A percentile compares a stretch with the other conserved stretches of the same genome.
These are phyloP conservation scores for Drosophila azteca DNA, from an alignment of 1,140 invertebrate genomes.

Conservation along the genomic window DNA sequence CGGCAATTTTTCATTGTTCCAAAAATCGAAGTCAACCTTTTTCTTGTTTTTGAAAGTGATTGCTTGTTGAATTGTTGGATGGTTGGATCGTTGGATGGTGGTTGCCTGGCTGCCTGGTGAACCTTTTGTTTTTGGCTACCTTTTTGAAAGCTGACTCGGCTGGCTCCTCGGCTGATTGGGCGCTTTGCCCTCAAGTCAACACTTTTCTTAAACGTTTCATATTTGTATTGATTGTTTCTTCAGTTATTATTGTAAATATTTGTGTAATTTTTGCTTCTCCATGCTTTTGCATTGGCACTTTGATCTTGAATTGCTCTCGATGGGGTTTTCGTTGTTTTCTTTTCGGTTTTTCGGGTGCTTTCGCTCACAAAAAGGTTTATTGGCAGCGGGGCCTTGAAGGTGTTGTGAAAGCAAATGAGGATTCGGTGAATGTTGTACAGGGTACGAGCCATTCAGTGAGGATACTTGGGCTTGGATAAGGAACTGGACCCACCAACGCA, in stretches of 20 bases:
- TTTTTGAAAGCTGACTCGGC: constrained; percentile 21
- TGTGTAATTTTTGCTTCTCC: constrained; percentile 46
- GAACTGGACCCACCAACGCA: neutral
- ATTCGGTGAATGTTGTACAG: constrained; percentile 13
- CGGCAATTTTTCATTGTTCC: constrained; percentile 50
- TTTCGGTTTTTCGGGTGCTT: constrained; percentile 16
- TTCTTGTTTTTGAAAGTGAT: constrained; percentile 65
- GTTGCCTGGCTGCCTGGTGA: constrained; percentile 4
- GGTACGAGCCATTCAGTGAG: constrained; percentile 2
- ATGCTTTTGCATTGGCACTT: constrained; percentile 19
- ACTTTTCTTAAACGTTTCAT: constrained; percentile 66
- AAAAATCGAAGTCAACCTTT: constrained; percentile 23
- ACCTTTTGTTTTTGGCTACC: constrained; percentile 47
- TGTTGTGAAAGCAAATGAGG: constrained; percentile 21
- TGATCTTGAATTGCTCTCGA: constrained; percentile 37
- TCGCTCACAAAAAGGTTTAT: constrained; percentile 15
- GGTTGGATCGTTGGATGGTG: constrained; percentile 1
- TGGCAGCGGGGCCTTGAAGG: constrained; percentile 32
- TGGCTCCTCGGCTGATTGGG: constrained; percentile 60
- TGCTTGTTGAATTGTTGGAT: constrained; percentile 36
- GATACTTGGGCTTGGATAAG: neutral
- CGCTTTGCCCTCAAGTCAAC: constrained; percentile 53
- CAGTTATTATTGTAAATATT: constrained; percentile 70
- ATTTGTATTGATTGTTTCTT: constrained; percentile 71
- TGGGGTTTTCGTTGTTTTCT: constrained; percentile 38